Conservation (phyloP, 1,140 invertebrate genomes). For the Leguminivora glycinivorella region DNA sequence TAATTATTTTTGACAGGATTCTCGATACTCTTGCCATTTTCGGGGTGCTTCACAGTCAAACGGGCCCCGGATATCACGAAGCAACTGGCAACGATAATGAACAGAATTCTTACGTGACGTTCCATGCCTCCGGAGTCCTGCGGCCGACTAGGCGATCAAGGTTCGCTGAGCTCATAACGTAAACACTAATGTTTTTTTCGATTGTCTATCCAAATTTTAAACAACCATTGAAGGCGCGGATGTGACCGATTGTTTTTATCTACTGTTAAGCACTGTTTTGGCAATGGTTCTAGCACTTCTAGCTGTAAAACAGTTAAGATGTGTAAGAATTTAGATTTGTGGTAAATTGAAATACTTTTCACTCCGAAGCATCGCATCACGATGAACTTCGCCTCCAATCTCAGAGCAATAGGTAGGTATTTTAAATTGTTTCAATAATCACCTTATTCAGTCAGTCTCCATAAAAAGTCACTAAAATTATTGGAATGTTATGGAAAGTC, state of each 20-base stretch:
- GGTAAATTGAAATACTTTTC: too few relatives aligned
- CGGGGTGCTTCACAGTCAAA: conserved; percentile 33
- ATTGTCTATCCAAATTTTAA: conserved; percentile 43
- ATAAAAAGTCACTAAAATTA: too few relatives aligned
- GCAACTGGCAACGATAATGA: conserved; percentile 30
- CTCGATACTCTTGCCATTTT: conserved; percentile 30
- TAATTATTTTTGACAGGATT: conserved; percentile 26
- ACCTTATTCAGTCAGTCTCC: too few relatives aligned
- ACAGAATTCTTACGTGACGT: conserved; percentile 47
- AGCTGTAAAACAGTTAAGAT: too few relatives aligned
- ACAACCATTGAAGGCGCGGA: conserved; percentile 42
- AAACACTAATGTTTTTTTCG: conserved; percentile 60
- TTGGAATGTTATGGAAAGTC: too few relatives aligned
- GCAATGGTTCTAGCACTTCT: too few relatives aligned
- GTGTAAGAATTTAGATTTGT: too few relatives aligned
- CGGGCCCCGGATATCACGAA: conserved; percentile 26
- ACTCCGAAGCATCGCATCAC: too few relatives aligned
- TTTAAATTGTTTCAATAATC: too few relatives aligned
- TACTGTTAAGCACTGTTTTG: too few relatives aligned
- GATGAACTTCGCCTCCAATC: too few relatives aligned
- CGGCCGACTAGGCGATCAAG: conserved; percentile 36
- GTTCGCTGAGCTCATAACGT: conserved; percentile 51
- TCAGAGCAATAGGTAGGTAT: too few relatives aligned
- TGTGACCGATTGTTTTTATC: background rate
- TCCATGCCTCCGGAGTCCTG: conserved; percentile 29